Percentiles rank a stretch among this genome's conserved stretches.
Evolutionary conservation across 2,113 vertebrate species (phyloP).

Genomic region (zebrafish (Danio rerio)): GRCz12tu NC_133184.1:27495001-27495500

Average conservation of each 20-base stretch:
- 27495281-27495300: slow-evolving; percentile 63
- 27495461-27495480: slow-evolving; percentile 75
- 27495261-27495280: no score
- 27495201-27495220: no score
- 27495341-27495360: slow-evolving; percentile 89
- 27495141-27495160: no score
- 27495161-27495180: no score
- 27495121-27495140: no score
- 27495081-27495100: no score
- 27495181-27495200: no score
- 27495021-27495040: neutral
- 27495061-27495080: no score
- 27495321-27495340: slow-evolving; percentile 94
- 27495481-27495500: neutral
- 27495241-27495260: no score
- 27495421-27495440: slow-evolving; percentile 90
- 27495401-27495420: slow-evolving; percentile 93
- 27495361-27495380: slow-evolving; percentile 87
- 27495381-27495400: slow-evolving; percentile 98
- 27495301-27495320: slow-evolving; percentile 92
- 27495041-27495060: neutral
- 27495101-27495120: no score
- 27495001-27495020: neutral
- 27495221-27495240: no score
- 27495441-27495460: slow-evolving; percentile 98